phyloP scores from a whole-genome alignment of 1,140 invertebrate genomes.

The Drosophila takahashii region DNA sequence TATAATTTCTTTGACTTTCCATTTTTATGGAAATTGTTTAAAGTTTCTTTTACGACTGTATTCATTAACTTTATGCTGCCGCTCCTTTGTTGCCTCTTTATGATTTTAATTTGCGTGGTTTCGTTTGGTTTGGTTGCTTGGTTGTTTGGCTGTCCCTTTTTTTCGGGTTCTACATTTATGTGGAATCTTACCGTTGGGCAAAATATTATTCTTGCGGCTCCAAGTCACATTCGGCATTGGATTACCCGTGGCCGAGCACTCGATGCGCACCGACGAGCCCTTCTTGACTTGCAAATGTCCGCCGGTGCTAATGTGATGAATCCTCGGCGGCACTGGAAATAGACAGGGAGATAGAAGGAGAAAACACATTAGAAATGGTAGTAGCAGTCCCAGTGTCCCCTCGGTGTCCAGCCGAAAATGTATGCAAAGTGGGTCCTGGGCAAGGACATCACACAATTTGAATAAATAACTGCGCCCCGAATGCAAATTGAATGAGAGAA shows the following conservation, averaged over 20 bases:
- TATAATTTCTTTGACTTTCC: constrained; percentile 78
- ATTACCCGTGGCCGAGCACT: constrained; percentile 88
- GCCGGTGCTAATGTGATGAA: constrained; percentile 86
- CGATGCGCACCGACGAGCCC: constrained; percentile 87
- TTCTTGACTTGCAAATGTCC: constrained; percentile 88
- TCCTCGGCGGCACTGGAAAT: constrained; percentile 86
- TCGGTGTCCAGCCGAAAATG: constrained; percentile 49
- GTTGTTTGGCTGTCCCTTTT: constrained; percentile 27
- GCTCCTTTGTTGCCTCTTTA: constrained; percentile 66
- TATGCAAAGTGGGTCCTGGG: constrained; percentile 69
- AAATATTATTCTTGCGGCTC: constrained; percentile 88
- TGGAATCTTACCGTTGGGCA: constrained; percentile 87
- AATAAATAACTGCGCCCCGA: constrained; percentile 80
- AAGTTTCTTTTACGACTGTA: constrained; percentile 69
- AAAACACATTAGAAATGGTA: constrained; percentile 73
- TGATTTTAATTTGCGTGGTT: constrained; percentile 69
- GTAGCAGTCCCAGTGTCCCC: constrained; percentile 31
- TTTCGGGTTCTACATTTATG: constrained; percentile 46
- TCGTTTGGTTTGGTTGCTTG: constrained; percentile 14
- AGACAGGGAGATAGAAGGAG: constrained; percentile 25
- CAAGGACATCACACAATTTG: constrained; percentile 73
- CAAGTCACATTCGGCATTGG: constrained; percentile 88
- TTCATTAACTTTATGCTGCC: constrained; percentile 66
- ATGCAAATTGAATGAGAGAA: constrained; percentile 81
- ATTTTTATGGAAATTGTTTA: constrained; percentile 82